Evolutionary conservation across 2,888 invertebrate genomes (phyloP), one percentile per base, ranked within the genome.

Genomic region (Leucoptera coffeella): DNA sequence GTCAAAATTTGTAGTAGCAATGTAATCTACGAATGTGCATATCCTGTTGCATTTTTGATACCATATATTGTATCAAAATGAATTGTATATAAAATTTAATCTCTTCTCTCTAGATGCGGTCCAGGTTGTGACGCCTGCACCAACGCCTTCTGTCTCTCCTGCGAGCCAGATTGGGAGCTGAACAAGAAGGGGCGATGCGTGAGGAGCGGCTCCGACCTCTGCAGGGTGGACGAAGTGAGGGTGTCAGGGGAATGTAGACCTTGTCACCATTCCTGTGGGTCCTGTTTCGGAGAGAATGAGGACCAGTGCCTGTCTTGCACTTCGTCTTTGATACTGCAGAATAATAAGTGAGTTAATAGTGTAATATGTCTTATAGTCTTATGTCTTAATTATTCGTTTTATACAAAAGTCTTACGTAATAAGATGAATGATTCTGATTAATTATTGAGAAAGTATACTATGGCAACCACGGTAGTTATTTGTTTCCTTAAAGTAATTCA

Each of bases 261-360:
- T 3, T 92, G 91, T 44, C 82, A 87, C 45, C 74, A 75, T 3
- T 81, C 83, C 1, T 92, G 92, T 42, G 85, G 85, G 35, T 80
- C 82, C n/a, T 92, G 92, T 48, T 82, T 79, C 32, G 90, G 88
- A 0, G 75, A 80, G 4, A 77, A 79, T n/a, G 80, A 81, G 15
- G 72, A 73, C 21, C 77, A 80, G 29, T 89, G 89, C 50, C 58
- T 87, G 14, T 81, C 85, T 15, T 89, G 88, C 41, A 74, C 74
- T n/a, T 74, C 77, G 27, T 81, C 87, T 12, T 67, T 85, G 26
- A 69, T 86, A 24, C 69, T 87, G 12, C 82, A 88, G 47, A 78
- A 80, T 30, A 48, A 62, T 34, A 56, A 41, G 69, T 67, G 37
- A 47, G 50, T 43, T 20, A 23, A 20, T 19, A 17, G n/a, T n/a